A percentile compares a stretch with the other conserved stretches of the same genome.
phyloP scores from a whole-genome alignment of 2,797 vertebrate genomes.

The Manis javanica region DNA sequence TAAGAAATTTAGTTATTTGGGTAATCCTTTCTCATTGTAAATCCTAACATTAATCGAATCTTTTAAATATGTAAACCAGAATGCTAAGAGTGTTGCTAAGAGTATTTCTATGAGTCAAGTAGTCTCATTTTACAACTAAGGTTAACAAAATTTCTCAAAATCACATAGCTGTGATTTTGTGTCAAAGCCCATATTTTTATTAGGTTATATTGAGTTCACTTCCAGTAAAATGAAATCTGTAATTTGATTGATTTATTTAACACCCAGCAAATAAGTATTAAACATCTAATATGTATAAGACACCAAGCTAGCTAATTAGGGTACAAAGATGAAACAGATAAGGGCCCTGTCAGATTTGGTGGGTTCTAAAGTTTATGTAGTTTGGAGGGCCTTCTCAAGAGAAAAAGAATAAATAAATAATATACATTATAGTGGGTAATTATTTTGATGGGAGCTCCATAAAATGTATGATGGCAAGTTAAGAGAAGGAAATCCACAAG shows the following conservation, averaged over 20 bases:
- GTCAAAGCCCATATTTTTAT: neutral
- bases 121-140: neutral
- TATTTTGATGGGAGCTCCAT: neutral
- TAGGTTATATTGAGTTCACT: neutral
- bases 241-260: neutral
- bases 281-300: neutral
- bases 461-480: neutral
- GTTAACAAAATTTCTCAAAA: neutral
- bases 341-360: neutral
- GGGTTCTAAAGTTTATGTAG: neutral
- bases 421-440: neutral
- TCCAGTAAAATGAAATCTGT: neutral
- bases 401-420: neutral
- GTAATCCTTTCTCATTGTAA: slow-evolving; percentile 3
- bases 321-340: neutral
- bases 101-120: slow-evolving; percentile 1
- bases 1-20: neutral
- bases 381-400: neutral
- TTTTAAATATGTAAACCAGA: neutral
- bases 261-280: neutral
- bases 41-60: neutral
- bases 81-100: neutral
- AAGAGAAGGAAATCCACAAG: neutral
- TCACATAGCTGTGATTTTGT: neutral
- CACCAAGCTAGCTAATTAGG: neutral